These are phyloP conservation scores for Dastarcus helophoroides DNA, from an alignment of 2,888 invertebrate species.

Conservation along the genomic window DNA sequence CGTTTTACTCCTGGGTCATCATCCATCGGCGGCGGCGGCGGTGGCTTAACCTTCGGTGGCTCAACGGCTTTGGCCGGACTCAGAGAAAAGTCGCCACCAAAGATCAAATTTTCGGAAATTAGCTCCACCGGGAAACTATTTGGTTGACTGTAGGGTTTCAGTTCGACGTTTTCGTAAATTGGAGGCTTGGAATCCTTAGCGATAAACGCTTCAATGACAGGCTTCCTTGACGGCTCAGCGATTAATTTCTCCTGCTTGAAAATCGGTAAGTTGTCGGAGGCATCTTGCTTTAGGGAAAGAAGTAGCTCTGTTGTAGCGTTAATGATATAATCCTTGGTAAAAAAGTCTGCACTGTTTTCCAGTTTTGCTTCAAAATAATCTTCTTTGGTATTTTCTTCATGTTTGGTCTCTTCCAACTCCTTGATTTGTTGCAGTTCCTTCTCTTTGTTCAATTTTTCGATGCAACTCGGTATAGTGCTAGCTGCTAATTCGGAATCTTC, in stretches of 20 bases:
- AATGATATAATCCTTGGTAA: slow-evolving; percentile 24
- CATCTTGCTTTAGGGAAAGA: not conserved
- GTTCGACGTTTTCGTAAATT: slow-evolving; percentile 38
- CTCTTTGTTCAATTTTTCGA: slow-evolving; percentile 25
- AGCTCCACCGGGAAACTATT: slow-evolving; percentile 22
- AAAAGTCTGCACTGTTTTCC: slow-evolving; percentile 8
- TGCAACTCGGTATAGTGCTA: slow-evolving; percentile 28
- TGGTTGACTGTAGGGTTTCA: slow-evolving; percentile 35
- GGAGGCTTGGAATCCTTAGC: no score
- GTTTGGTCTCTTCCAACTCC: slow-evolving; percentile 7
- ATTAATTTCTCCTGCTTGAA: no score
- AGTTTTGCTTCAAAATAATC: slow-evolving; percentile 5
- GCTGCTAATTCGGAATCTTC: slow-evolving; percentile 36
- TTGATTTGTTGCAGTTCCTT: slow-evolving; percentile 13
- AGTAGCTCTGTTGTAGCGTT: slow-evolving; percentile 28
- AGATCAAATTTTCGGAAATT: slow-evolving; percentile 34
- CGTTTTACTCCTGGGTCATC: slow-evolving; percentile 48
- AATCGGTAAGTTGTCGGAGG: slow-evolving; percentile 5
- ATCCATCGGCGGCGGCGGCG: slow-evolving; percentile 64
- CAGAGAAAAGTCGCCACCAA: slow-evolving; percentile 40
- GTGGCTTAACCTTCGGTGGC: slow-evolving; percentile 53
- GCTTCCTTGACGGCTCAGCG: no score
- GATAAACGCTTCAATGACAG: no score
- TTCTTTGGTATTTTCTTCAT: slow-evolving; percentile 5
- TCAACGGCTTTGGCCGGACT: slow-evolving; percentile 19